Evolutionary conservation across 1,140 invertebrate genomes (phyloP), one percentile per base, ranked within the genome.

Genomic region (Rhyacophila brunnea): DNA sequence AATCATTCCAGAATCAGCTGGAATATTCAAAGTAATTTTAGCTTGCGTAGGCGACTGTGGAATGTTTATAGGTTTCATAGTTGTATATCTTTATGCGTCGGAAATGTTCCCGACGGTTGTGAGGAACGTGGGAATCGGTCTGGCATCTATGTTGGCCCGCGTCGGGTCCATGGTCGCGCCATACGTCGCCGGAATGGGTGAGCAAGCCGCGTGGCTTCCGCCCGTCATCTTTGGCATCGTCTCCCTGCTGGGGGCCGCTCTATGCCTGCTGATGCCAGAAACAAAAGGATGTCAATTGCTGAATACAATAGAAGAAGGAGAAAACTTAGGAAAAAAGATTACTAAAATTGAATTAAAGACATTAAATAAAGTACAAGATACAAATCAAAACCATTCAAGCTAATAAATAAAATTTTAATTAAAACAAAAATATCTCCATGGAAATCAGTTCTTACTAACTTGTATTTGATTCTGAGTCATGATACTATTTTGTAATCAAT

Each of bases 291-390:
- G 79, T 64, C 82, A 83, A 42, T 68, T 93, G 35, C 88, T 90
- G 19, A 89, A 91, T 59, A 91, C 88, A 0, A 74, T 91, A 28
- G 85, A 89, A 68, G 88, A 91, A 65, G 89, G 87, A 34, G 88
- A 91, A 74, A 77, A 79, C 34, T 90, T 89, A 70, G 86, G 87
- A 28, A 85, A 83, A 72, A 80, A 76, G 19, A 14, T 45, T 6
- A 54, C 48, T 15, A 65, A 64, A 10, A 35, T 48, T 23, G 38
- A 42, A 15, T 40, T 15, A 40, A 6, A 3, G 9, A 28, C 23
- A 9, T 28, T 28, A 28, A 28, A 28, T 28, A 28, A 28, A 28
- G 23, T 28, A 28, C 23, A 28, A 5, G 23, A 28, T 28, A 28
- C 9, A 28, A 28, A 28, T 28, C 23, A 28, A 28, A 28, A 28